Conservation (phyloP, 2,888 invertebrate genomes). For the Cosmopolites sordidus region DNA sequence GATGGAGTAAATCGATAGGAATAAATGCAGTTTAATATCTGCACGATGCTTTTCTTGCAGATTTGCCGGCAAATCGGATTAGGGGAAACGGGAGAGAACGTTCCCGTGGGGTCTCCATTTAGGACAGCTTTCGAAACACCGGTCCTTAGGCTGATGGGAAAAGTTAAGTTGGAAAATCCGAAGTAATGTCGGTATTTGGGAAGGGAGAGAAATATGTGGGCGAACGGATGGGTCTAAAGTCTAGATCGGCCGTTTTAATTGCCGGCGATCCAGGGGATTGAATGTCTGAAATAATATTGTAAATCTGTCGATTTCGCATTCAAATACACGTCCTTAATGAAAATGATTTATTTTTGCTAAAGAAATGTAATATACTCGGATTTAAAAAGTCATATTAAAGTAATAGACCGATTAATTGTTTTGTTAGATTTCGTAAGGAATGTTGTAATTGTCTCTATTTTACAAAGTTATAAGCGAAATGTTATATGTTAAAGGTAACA, state of each 20-base stretch:
- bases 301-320: background rate
- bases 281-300: background rate
- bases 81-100: slow-evolving; percentile 6
- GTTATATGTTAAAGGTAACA: too few species aligned
- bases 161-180: slow-evolving; percentile 16
- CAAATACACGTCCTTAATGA: background rate
- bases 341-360: too few species aligned
- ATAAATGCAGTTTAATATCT: slow-evolving; percentile 12
- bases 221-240: background rate
- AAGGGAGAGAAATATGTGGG: too few species aligned
- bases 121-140: slow-evolving; percentile 8
- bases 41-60: slow-evolving; percentile 7
- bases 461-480: too few species aligned
- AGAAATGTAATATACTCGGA: too few species aligned
- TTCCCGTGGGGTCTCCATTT: slow-evolving; percentile 8
- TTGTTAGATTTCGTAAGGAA: too few species aligned
- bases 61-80: slow-evolving; percentile 14
- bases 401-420: too few species aligned
- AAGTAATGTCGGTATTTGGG: slow-evolving; percentile 7
- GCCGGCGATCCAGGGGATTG: background rate
- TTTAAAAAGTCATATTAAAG: too few species aligned
- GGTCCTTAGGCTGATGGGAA: slow-evolving; percentile 11
- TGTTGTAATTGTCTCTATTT: too few species aligned
- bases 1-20: background rate
- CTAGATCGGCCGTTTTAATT: background rate